Percentiles rank a stretch among this genome's conserved stretches.
Conservation (phyloP, 1,140 invertebrate genomes). For the Camponotus pennsylvanicus region DNA sequence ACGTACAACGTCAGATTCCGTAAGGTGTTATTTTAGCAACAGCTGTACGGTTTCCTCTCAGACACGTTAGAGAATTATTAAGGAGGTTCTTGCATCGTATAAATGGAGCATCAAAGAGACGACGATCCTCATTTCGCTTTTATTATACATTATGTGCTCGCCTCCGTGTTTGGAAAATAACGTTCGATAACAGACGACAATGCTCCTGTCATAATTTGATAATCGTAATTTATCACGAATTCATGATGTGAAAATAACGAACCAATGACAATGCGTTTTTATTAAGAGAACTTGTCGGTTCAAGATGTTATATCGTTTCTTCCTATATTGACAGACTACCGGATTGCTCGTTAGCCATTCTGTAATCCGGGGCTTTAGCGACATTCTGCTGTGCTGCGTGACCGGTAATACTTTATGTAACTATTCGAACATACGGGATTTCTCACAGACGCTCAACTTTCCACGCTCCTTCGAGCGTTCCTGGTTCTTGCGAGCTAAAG, state of each 20-base stretch:
- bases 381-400: slow-evolving; percentile 28
- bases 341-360: slow-evolving; percentile 20
- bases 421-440: slow-evolving; percentile 40
- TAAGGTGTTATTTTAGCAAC: slow-evolving; percentile 20
- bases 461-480: slow-evolving; percentile 47
- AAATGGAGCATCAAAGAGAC: neutral
- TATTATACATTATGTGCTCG: no score
- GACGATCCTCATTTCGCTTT: neutral
- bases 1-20: neutral
- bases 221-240: neutral
- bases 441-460: slow-evolving; percentile 51
- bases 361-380: slow-evolving; percentile 22
- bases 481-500: slow-evolving; percentile 30
- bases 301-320: neutral
- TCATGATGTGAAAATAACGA: neutral
- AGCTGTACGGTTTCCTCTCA: neutral
- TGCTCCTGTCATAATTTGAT: neutral
- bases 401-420: slow-evolving; percentile 53
- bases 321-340: neutral
- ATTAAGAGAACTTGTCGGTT: slow-evolving; percentile 1
- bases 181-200: neutral
- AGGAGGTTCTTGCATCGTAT: neutral
- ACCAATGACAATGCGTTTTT: neutral
- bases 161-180: neutral
- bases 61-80: neutral